Evolutionary conservation across 2,797 vertebrate species (phyloP).

Genomic region (Amniataba percoides): DNA sequence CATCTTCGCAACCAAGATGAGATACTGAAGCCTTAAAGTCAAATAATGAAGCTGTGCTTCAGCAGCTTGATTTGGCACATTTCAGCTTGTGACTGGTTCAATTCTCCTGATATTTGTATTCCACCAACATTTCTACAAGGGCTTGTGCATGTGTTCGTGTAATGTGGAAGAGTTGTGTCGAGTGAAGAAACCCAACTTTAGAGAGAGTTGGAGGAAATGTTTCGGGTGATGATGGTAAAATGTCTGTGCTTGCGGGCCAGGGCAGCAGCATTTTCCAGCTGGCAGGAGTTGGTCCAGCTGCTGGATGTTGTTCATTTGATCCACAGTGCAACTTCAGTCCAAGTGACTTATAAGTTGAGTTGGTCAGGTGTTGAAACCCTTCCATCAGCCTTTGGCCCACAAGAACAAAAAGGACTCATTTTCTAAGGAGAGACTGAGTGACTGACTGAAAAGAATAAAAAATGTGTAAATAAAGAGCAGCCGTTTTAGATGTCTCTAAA

Average conservation of each 20-base stretch:
- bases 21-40: conserved; percentile 51
- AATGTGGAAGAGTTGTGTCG: conserved; percentile 58
- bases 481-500: conserved; percentile 87
- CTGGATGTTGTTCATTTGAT: conserved; percentile 57
- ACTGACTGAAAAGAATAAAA: conserved; percentile 75
- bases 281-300: conserved; percentile 60
- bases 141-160: conserved; percentile 67
- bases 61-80: conserved; percentile 54
- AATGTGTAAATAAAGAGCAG: conserved; percentile 87
- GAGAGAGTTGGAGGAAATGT: conserved; percentile 51
- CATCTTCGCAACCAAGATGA: conserved; percentile 67
- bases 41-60: conserved; percentile 41
- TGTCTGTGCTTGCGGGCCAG: conserved; percentile 78
- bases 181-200: conserved; percentile 57
- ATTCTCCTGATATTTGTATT: conserved; percentile 41
- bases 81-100: conserved; percentile 44
- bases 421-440: conserved; percentile 64
- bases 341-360: conserved; percentile 61
- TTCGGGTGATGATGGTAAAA: conserved; percentile 68
- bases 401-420: conserved; percentile 71
- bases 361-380: conserved; percentile 57
- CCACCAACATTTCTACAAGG: conserved; percentile 73
- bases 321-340: conserved; percentile 57
- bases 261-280: conserved; percentile 61
- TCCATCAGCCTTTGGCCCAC: conserved; percentile 71